These are phyloP conservation scores for Thunnus maccoyii DNA, from an alignment of 2,113 vertebrate genomes.

Conservation along the genomic window DNA sequence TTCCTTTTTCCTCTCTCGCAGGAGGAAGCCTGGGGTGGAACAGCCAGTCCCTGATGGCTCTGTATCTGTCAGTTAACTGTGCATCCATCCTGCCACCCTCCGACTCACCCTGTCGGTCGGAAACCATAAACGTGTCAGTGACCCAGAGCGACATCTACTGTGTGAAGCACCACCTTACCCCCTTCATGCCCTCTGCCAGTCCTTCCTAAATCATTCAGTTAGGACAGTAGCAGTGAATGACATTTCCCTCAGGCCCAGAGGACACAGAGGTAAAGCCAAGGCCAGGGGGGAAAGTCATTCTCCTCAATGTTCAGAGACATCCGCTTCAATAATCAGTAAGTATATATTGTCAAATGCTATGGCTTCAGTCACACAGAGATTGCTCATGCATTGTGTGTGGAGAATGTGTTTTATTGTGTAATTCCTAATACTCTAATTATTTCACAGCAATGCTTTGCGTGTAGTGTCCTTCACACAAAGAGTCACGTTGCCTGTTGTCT, in stretches of 20 bases:
- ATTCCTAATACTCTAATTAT: background rate
- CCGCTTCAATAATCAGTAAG: background rate
- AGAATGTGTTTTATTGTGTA: background rate
- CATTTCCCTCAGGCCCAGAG: slow-evolving; percentile 68
- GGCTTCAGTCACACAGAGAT: background rate
- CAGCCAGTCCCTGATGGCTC: slow-evolving; percentile 35
- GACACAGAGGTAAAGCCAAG: slow-evolving; percentile 58
- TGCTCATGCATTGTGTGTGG: background rate
- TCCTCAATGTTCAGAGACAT: background rate
- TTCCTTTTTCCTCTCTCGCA: slow-evolving; percentile 70
- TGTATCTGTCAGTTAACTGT: slow-evolving; percentile 73
- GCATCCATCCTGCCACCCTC: slow-evolving; percentile 82
- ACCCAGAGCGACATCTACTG: slow-evolving; percentile 64
- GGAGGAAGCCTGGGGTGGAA: slow-evolving; percentile 70
- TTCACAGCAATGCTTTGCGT: background rate
- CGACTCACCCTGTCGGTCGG: slow-evolving; percentile 70
- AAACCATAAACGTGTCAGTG: slow-evolving; percentile 80
- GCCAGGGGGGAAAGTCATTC: slow-evolving; percentile 19
- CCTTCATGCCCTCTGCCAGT: slow-evolving; percentile 55
- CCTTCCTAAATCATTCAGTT: slow-evolving; percentile 60
- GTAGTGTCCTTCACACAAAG: background rate
- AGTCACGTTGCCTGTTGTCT: no score
- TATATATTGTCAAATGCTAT: background rate
- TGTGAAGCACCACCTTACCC: slow-evolving; percentile 40
- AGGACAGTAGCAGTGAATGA: slow-evolving; percentile 81